Evolutionary conservation across 2,888 invertebrate species (phyloP).

Genomic region (Trissoscelio sp.): DNA sequence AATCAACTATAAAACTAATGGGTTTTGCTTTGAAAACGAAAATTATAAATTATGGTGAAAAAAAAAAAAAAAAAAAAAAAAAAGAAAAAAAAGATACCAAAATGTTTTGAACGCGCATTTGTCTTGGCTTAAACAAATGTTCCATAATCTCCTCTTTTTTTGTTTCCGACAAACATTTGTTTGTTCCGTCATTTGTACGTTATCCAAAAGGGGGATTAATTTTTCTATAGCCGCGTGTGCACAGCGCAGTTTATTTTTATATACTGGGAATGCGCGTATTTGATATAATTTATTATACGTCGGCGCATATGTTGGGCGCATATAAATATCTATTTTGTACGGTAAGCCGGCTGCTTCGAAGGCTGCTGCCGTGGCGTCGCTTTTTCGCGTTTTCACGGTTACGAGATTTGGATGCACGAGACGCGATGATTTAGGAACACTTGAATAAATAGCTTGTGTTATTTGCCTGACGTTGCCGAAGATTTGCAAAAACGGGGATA

Average conservation of each 20-base stretch:
- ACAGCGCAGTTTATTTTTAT: slow-evolving; percentile 59
- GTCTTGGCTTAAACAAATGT: slow-evolving; percentile 29
- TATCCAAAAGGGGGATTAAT: slow-evolving; percentile 53
- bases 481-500: slow-evolving; percentile 54
- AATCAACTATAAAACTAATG: no score
- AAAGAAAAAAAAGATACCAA: no score
- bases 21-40: no score
- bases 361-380: slow-evolving; percentile 50
- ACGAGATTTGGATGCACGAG: slow-evolving; percentile 66
- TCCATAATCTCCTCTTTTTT: slow-evolving; percentile 25
- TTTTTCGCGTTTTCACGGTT: slow-evolving; percentile 64
- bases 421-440: slow-evolving; percentile 65
- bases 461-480: slow-evolving; percentile 51
- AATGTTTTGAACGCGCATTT: background rate
- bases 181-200: slow-evolving; percentile 41
- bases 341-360: slow-evolving; percentile 64
- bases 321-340: slow-evolving; percentile 66
- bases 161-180: slow-evolving; percentile 27
- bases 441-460: slow-evolving; percentile 66
- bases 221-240: slow-evolving; percentile 58
- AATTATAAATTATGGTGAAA: no score
- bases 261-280: slow-evolving; percentile 50
- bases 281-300: slow-evolving; percentile 65
- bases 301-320: slow-evolving; percentile 60
- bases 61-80: no score